phyloP scores from a whole-genome alignment of 1,140 invertebrate species.

The Nephila pilipes region DNA sequence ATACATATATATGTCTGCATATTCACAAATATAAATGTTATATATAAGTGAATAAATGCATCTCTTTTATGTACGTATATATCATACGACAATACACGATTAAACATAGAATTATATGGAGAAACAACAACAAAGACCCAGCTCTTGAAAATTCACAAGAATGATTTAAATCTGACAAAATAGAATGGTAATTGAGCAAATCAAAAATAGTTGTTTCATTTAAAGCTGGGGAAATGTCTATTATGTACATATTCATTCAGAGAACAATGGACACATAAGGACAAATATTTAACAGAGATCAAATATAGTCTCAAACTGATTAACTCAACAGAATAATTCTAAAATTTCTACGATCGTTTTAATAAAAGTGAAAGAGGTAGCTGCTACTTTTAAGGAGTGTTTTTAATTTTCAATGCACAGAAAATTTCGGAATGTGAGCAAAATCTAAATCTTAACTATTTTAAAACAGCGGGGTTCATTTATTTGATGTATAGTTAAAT shows the following conservation, averaged over 20 bases:
- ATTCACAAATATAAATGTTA: constrained; percentile 28
- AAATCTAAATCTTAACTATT: too few species aligned
- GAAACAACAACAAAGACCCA: constrained; percentile 18
- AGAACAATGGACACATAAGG: constrained; percentile 26
- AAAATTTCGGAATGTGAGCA: too few species aligned
- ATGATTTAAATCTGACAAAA: constrained; percentile 44
- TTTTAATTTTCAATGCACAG: background rate
- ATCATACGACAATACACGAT: constrained; percentile 44
- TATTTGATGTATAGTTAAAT: too few species aligned
- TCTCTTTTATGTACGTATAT: constrained; percentile 54
- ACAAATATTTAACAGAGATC: constrained; percentile 5
- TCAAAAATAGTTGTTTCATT: constrained; percentile 66
- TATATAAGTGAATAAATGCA: constrained; percentile 37
- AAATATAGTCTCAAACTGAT: background rate
- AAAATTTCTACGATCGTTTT: background rate
- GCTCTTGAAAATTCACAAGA: constrained; percentile 37
- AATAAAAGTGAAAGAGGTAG: background rate
- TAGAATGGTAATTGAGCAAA: constrained; percentile 68
- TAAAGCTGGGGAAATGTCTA: constrained; percentile 40
- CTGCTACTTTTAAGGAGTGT: background rate
- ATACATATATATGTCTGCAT: constrained; percentile 2
- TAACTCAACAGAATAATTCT: background rate
- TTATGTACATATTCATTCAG: constrained; percentile 55
- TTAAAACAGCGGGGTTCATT: too few species aligned
- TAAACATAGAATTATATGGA: background rate